Base-by-base conservation (phyloP, 2,113 vertebrate genomes). In the Brienomyrus longianalis region DNA sequence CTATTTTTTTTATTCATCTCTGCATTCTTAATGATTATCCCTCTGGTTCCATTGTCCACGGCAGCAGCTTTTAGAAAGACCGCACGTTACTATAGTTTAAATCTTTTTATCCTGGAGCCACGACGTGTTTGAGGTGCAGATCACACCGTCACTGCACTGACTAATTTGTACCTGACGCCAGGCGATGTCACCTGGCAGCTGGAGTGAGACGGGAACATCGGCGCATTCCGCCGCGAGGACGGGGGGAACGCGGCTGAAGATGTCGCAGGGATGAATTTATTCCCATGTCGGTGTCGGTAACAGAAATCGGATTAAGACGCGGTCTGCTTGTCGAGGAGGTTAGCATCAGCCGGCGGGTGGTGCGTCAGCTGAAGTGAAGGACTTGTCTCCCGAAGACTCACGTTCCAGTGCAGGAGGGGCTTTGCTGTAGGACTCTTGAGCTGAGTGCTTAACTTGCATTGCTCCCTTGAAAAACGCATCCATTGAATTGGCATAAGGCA, bases 91-190 rank as follows among this genome's bases (percentile, higher is more conserved):
- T 80, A 43, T 8, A 39, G 74, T 43, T 19, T 2, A 5, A 39
- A 80, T 70, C 27, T 11, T 80, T 80, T 43, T 80, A 80, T 17
- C 43, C 74, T 80, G 35, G 35, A 17, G n/a, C 62, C 13, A 19
- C 17, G 10, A 52, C 47, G 27, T 47, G 54, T 89, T 86, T 90
- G 77, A 89, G 56, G 48, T 77, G 83, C 88, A 56, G 59, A 86
- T 86, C 91, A 91, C 89, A 52, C 70, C 83, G 39, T 70, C 27
- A 17, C 87, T 45, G 86, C 51, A 90, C 91, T 90, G 90, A 91
- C 90, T 92, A 89, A 92, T 91, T 86, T 91, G 91, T 90, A 86
- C 87, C 80, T 56, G 50, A 85, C 23, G 66, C 89, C 88, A 85
- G 45, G 70, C 59, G 89, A 83, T 89, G 77, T 88, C 90, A 84